phyloP scores from a whole-genome alignment of 2,797 vertebrate species.

The Coregonus suidteri region DNA sequence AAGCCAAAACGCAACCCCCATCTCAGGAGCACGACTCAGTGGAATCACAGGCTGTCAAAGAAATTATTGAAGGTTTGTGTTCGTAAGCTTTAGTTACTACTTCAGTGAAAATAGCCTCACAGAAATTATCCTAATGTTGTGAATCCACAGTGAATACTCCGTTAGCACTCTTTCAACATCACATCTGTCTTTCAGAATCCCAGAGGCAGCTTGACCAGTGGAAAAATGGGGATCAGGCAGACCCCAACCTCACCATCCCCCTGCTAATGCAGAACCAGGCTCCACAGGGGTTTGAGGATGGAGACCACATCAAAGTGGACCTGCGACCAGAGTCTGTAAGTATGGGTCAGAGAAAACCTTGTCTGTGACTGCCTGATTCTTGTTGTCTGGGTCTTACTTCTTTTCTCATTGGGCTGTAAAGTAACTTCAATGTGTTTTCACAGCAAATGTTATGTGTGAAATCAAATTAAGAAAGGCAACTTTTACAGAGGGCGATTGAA shows the following conservation, averaged over 20 bases:
- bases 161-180: not conserved
- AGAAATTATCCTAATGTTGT: not conserved
- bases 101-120: not conserved
- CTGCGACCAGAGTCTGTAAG: constrained; percentile 81
- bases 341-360: constrained; percentile 21
- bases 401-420: not conserved
- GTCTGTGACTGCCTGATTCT: not conserved
- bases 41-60: constrained; percentile 86
- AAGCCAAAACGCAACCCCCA: constrained; percentile 20
- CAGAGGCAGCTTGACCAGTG: constrained; percentile 75
- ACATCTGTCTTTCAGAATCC: constrained; percentile 68
- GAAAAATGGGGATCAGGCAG: constrained; percentile 68
- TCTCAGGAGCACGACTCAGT: constrained; percentile 66
- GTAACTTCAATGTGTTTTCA: not conserved
- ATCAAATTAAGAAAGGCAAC: not conserved
- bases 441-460: not conserved
- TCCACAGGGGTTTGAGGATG: constrained; percentile 80
- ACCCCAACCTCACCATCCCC: constrained; percentile 73
- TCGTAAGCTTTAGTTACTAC: not conserved
- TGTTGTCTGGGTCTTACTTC: not conserved
- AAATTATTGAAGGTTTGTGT: constrained; percentile 83
- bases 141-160: not conserved
- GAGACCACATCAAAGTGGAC: constrained; percentile 77
- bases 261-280: constrained; percentile 83
- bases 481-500: not conserved